Base-by-base conservation (phyloP, 2,797 vertebrate species). In the Pseudocheirus occidentalis region DNA sequence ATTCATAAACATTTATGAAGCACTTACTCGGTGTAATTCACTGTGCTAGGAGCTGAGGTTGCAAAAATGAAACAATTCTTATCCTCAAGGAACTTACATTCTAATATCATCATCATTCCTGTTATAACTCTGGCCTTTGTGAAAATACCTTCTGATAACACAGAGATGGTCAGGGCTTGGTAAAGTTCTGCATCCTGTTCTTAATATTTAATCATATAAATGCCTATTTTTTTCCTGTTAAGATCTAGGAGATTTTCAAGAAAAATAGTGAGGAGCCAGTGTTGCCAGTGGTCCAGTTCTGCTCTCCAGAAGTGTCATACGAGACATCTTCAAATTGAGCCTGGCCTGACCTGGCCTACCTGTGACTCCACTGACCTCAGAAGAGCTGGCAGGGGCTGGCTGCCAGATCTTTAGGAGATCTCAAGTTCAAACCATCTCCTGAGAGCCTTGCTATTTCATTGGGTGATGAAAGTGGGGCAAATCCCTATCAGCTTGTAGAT, bases 231-330 rank as follows among this genome's bases (percentile, higher is more conserved):
- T n/a, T 92, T 91, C 93, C 87, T 93, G 97, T 66, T 93, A 99
- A 99, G 96, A 98, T 91, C 97, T 98, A 99, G 99, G 94, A 99
- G 99, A 97, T 98, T 99, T 2, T 99, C 98, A 18, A 97, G 99
- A 97, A 99, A 98, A 31, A 97, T 98, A 0, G 97, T 98, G 0
- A 98, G 99, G 97, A 99, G 97, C 89, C 99, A 99, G 58, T 98
- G 98, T 0, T 98, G 99, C 12, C 98, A 99, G n/a, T 98, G 99
- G 92, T 99, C 99, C 93, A 99, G 99, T 97, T 99, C 99, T 52
- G 99, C 99, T 99, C 99, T 46, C 99, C 99, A 0, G 99, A 99
- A 97, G 99, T 99, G 97, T 99, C 99, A 0, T 99, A 99, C 93
- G 99, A 98, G 97, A 97, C 98, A 94, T 96, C 98, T n/a, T 90